phyloP scores from a whole-genome alignment of 2,113 vertebrate species.

The Paramormyrops kingsleyae region DNA sequence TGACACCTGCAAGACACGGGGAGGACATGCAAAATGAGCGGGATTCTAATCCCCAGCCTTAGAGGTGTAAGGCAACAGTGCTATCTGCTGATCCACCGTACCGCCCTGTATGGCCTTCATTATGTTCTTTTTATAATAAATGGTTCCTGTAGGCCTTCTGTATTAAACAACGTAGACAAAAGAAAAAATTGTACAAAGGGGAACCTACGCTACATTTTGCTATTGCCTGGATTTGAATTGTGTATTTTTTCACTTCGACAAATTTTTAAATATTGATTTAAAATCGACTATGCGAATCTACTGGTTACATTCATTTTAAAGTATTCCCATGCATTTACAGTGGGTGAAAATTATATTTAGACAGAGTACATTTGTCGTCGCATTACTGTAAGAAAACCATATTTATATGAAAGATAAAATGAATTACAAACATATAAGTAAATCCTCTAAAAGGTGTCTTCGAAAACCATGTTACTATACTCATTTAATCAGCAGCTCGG shows the following conservation, averaged over 20 bases:
- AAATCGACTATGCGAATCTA: conserved; percentile 36
- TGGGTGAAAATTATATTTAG: conserved; percentile 65
- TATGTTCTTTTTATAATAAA: not conserved
- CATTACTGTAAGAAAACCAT: conserved; percentile 93
- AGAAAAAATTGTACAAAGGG: not conserved
- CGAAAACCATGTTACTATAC: conserved; percentile 93
- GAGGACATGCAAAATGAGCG: not conserved
- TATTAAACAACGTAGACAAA: not conserved
- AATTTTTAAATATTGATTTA: not conserved
- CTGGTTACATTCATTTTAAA: conserved; percentile 59
- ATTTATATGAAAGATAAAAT: conserved; percentile 89
- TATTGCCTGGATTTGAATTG: conserved; percentile 13
- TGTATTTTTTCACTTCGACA: conserved; percentile 2
- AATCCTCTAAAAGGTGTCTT: conserved; percentile 98
- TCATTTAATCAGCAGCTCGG: conserved; percentile 96
- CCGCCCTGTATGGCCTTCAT: not conserved
- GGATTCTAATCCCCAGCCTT: not conserved
- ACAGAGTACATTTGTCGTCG: conserved; percentile 95
- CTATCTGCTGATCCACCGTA: not conserved
- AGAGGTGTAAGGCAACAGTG: not conserved
- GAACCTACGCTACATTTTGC: not conserved
- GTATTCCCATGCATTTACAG: conserved; percentile 61
- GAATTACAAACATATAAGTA: conserved; percentile 98
- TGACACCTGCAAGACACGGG: not conserved
- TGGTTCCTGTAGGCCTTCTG: not conserved